phyloP scores from a whole-genome alignment of 2,888 invertebrate species.

The Drosophila falleni region DNA sequence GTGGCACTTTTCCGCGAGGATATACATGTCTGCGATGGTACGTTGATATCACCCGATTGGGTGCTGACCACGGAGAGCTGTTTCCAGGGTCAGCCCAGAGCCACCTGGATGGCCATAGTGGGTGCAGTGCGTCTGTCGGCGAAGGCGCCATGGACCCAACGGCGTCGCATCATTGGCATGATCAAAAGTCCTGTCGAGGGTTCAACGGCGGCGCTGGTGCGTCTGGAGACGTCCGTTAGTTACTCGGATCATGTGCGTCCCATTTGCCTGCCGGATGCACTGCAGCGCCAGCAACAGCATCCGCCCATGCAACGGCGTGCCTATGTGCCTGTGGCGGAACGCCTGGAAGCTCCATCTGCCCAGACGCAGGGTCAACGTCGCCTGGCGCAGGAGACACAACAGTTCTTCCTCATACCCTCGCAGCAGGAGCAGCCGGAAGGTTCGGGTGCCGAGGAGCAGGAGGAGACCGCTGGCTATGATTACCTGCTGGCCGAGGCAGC shows the following conservation, averaged over 20 bases:
- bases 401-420: conserved; percentile 84
- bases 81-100: conserved; percentile 94
- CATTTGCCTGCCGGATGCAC: conserved; percentile 90
- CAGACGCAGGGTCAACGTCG: conserved; percentile 52
- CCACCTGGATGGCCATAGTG: conserved; percentile 93
- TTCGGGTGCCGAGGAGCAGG: conserved; percentile 36
- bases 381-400: conserved; percentile 82
- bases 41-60: conserved; percentile 92
- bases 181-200: conserved; percentile 96
- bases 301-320: conserved; percentile 78
- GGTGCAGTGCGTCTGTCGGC: conserved; percentile 92
- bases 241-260: conserved; percentile 94
- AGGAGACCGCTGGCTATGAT: conserved; percentile 46
- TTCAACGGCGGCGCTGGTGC: conserved; percentile 92
- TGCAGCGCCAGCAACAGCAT: conserved; percentile 77
- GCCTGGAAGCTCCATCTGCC: conserved; percentile 68
- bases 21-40: conserved; percentile 95
- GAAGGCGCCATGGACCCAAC: conserved; percentile 95
- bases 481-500: conserved; percentile 68
- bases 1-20: conserved; percentile 93
- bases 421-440: conserved; percentile 53
- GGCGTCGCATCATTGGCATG: conserved; percentile 93
- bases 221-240: conserved; percentile 90
- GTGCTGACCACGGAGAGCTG: conserved; percentile 94
- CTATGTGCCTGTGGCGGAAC: conserved; percentile 83